phyloP scores from a whole-genome alignment of 2,113 vertebrate genomes.

The Benitochromis conjunctus region DNA sequence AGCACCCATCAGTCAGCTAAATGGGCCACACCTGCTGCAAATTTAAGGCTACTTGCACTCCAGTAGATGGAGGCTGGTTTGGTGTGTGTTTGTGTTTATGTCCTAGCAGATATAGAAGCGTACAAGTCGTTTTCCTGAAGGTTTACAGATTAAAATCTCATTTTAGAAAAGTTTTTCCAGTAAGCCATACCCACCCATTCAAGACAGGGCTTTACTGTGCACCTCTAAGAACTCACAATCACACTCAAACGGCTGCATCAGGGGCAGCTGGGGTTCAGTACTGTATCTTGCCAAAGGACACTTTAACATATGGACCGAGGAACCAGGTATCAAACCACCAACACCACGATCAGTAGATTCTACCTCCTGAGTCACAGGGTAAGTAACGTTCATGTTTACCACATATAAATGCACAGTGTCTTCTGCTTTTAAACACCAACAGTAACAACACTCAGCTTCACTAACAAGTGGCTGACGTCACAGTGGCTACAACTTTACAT shows the following conservation, averaged over 20 bases:
- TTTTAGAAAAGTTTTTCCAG: neutral
- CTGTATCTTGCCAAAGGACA: neutral
- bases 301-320: neutral
- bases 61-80: neutral
- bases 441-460: neutral
- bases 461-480: neutral
- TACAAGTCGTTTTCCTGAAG: neutral
- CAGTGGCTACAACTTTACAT: neutral
- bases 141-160: neutral
- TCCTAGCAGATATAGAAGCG: neutral
- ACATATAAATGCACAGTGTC: neutral
- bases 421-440: neutral
- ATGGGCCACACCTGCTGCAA: constrained; percentile 40
- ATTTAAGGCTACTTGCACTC: constrained; percentile 37
- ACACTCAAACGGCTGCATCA: neutral
- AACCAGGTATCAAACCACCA: neutral
- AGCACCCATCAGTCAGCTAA: constrained; percentile 47
- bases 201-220: neutral
- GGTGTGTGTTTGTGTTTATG: neutral
- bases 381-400: no score
- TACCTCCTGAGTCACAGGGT: neutral
- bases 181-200: neutral
- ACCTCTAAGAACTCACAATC: neutral
- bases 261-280: neutral
- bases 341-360: neutral